Evolutionary conservation across 1,140 invertebrate species (phyloP).

Genomic region (Plectrocnemia conspersa): DNA sequence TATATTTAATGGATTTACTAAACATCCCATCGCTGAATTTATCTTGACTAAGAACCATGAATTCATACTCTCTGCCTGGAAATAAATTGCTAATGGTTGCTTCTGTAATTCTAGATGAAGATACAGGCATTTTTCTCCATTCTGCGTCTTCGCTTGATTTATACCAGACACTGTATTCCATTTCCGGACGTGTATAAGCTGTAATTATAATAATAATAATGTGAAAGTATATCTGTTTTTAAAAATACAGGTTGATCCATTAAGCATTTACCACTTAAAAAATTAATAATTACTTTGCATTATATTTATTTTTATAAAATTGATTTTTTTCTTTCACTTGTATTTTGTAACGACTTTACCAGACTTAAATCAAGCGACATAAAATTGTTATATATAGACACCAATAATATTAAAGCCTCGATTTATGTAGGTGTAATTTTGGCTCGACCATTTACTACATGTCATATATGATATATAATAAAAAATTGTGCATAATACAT

Average conservation of each 20-base stretch:
- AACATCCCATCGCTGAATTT: constrained; percentile 83
- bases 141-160: constrained; percentile 63
- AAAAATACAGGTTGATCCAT: constrained; percentile 3
- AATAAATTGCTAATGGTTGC: constrained; percentile 73
- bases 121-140: constrained; percentile 71
- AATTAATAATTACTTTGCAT: not conserved
- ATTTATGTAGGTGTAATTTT: too few relatives aligned
- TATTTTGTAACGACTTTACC: too few relatives aligned
- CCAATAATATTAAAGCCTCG: too few relatives aligned
- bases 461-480: too few relatives aligned
- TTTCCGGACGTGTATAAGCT: constrained; percentile 74
- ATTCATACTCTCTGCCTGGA: constrained; percentile 78
- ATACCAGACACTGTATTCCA: constrained; percentile 84
- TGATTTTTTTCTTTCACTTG: not conserved
- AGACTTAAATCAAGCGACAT: too few relatives aligned
- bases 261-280: too few relatives aligned
- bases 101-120: constrained; percentile 65
- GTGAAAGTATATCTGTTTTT: constrained; percentile 8
- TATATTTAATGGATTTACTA: constrained; percentile 74
- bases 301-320: not conserved
- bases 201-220: too few relatives aligned
- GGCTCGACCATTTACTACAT: too few relatives aligned
- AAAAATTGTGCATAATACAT: too few relatives aligned
- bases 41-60: constrained; percentile 87
- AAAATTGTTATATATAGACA: too few relatives aligned